Evolutionary conservation across 2,888 invertebrate species (phyloP).

Genomic region (Polietes domitor): DNA sequence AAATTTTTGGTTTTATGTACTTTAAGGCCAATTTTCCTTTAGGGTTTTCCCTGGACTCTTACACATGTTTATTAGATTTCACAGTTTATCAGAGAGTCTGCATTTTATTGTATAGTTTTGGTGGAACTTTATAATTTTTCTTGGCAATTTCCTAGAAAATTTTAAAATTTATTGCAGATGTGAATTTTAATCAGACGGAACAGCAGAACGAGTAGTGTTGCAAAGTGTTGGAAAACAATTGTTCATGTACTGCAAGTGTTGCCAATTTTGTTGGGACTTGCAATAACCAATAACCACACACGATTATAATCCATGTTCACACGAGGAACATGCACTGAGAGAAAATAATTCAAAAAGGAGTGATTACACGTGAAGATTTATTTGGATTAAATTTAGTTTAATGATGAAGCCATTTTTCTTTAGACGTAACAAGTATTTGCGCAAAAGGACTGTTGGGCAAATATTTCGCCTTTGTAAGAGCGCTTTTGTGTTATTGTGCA

Average conservation of each 20-base stretch:
- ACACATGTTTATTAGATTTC: not conserved
- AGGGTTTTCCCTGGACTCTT: not conserved
- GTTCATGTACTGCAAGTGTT: not conserved
- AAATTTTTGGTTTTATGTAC: not conserved
- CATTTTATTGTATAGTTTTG: not conserved
- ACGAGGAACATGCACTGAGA: no score
- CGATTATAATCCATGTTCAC: no score
- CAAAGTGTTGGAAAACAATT: slow-evolving; percentile 25
- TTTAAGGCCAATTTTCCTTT: not conserved
- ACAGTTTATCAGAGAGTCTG: not conserved
- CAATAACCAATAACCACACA: no score
- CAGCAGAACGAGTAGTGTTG: slow-evolving; percentile 46
- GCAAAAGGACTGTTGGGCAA: no score
- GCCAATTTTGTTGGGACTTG: not conserved
- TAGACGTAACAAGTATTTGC: no score
- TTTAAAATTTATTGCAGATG: not conserved
- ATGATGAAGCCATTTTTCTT: no score
- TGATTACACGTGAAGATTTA: no score
- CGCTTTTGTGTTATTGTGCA: no score
- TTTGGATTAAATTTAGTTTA: no score
- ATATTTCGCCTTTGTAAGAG: no score
- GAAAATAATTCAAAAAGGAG: no score
- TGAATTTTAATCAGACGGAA: not conserved
- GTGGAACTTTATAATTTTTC: not conserved
- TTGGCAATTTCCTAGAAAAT: not conserved